A percentile compares a stretch with the other conserved stretches of the same genome.
phyloP scores from a whole-genome alignment of 1,140 invertebrate species.

The Drosophila persimilis region DNA sequence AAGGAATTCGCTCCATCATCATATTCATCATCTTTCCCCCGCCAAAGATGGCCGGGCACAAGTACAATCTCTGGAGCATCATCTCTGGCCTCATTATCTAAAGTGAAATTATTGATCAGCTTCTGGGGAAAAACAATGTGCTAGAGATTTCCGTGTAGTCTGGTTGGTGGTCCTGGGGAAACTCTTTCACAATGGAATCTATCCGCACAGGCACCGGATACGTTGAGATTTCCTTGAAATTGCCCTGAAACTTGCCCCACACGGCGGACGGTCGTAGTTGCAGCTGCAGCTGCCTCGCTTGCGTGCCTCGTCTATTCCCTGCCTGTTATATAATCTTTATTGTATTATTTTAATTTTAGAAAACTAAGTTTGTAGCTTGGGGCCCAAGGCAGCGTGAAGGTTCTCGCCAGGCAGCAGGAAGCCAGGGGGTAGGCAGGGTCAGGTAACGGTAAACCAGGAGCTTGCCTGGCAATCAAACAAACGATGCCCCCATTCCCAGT shows the following conservation, averaged over 20 bases:
- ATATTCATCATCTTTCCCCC: background rate
- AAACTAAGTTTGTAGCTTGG: slow-evolving; percentile 64
- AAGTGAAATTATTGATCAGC: slow-evolving; percentile 47
- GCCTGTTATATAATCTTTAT: slow-evolving; percentile 72
- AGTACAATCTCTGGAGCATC: slow-evolving; percentile 18
- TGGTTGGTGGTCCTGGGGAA: background rate
- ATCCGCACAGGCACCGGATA: background rate
- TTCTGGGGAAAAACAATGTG: slow-evolving; percentile 12
- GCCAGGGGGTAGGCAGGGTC: slow-evolving; percentile 4
- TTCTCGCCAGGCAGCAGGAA: slow-evolving; percentile 12
- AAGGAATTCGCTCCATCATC: too few relatives aligned
- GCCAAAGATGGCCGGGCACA: too few relatives aligned
- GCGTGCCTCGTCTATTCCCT: slow-evolving; percentile 22
- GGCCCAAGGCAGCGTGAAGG: slow-evolving; percentile 39
- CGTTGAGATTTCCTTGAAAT: slow-evolving; percentile 17
- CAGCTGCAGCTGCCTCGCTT: slow-evolving; percentile 1
- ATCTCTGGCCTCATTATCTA: slow-evolving; percentile 30
- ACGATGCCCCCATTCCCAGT: background rate
- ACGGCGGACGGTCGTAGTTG: background rate
- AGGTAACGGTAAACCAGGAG: slow-evolving; percentile 45
- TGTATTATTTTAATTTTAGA: slow-evolving; percentile 81
- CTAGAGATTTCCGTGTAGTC: too few relatives aligned
- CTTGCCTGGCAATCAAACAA: slow-evolving; percentile 31
- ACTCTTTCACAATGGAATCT: slow-evolving; percentile 18
- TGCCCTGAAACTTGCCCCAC: slow-evolving; percentile 1